Percentiles rank a stretch among this genome's conserved stretches.
These are phyloP conservation scores for Phoxinus dragarum DNA, from an alignment of 2,797 vertebrate genomes.

Conservation along the genomic window DNA sequence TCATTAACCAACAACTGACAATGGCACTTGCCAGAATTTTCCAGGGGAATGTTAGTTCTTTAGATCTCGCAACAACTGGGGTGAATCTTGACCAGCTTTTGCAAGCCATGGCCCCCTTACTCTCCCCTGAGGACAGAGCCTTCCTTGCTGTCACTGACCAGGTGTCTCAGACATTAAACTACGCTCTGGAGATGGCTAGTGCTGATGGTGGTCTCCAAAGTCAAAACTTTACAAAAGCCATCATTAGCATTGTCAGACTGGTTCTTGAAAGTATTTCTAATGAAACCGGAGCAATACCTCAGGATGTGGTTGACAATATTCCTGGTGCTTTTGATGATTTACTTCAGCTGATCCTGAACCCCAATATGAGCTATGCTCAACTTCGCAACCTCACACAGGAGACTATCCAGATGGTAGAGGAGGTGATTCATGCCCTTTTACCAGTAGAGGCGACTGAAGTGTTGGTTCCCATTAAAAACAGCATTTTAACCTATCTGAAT, in stretches of 20 bases:
- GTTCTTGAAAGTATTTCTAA: conserved; percentile 4
- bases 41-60: conserved; percentile 65
- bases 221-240: conserved; percentile 15
- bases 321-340: not conserved
- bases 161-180: not conserved
- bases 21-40: conserved; percentile 63
- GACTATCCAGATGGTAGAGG: conserved; percentile 19
- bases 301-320: conserved; percentile 1
- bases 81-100: not conserved
- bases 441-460: not conserved
- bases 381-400: conserved; percentile 18
- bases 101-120: not conserved
- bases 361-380: conserved; percentile 6
- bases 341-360: conserved; percentile 9
- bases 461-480: conserved; percentile 20
- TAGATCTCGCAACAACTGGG: not conserved
- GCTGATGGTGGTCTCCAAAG: conserved; percentile 14
- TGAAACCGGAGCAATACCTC: not conserved
- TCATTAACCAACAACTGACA: conserved; percentile 66
- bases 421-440: not conserved
- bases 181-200: not conserved
- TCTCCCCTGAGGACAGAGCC: not conserved
- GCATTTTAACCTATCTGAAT: conserved; percentile 6
- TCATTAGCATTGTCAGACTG: not conserved
- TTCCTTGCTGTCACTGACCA: not conserved